Conservation (phyloP, 2,113 vertebrate genomes). For the Spea bombifrons region DNA sequence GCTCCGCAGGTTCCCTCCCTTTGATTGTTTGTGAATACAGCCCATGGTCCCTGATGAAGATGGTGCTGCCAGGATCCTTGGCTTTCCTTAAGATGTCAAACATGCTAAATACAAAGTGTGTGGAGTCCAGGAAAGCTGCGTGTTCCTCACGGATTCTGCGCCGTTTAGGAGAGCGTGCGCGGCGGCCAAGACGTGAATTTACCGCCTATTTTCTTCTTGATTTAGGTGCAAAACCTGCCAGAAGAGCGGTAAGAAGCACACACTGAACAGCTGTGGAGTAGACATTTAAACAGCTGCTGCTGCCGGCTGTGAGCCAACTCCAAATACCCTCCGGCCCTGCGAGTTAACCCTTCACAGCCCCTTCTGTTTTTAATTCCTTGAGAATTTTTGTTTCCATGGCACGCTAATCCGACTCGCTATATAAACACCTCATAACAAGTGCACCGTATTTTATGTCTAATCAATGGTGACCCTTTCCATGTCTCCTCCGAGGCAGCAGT, state of each 20-base stretch:
- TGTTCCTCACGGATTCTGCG: slow-evolving; percentile 7
- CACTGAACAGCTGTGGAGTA: slow-evolving; percentile 71
- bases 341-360: slow-evolving; percentile 62
- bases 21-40: background rate
- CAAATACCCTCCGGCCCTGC: slow-evolving; percentile 60
- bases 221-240: slow-evolving; percentile 64
- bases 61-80: no score
- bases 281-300: slow-evolving; percentile 70
- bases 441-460: slow-evolving; percentile 33
- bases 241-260: slow-evolving; percentile 54
- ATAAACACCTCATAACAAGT: slow-evolving; percentile 29
- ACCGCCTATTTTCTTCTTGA: slow-evolving; percentile 53
- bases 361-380: background rate
- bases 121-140: background rate
- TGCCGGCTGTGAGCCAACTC: slow-evolving; percentile 69
- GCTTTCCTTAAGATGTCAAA: no score
- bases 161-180: background rate
- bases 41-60: background rate
- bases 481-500: background rate
- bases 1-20: background rate
- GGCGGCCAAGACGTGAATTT: background rate
- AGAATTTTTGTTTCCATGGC: slow-evolving; percentile 18
- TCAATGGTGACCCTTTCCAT: background rate
- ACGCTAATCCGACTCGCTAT: background rate
- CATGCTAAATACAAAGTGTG: no score